phyloP scores from a whole-genome alignment of 1,140 invertebrate species.

The Philaenus spumarius region DNA sequence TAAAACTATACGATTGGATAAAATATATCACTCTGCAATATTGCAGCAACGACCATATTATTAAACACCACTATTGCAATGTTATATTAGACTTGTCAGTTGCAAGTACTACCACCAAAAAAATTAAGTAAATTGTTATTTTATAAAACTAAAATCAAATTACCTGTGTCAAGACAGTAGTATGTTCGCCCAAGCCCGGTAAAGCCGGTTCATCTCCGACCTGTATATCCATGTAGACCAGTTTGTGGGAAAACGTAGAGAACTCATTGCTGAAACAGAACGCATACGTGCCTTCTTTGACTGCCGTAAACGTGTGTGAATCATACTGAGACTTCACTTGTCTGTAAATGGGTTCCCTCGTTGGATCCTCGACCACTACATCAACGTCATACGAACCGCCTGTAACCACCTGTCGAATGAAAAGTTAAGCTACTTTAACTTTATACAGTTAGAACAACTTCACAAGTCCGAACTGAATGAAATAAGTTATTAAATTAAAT shows the following conservation, averaged over 20 bases:
- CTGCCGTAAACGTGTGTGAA: slow-evolving; percentile 77
- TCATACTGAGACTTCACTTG: slow-evolving; percentile 93
- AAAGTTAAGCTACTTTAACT: no score
- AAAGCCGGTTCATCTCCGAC: slow-evolving; percentile 85
- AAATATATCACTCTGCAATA: no score
- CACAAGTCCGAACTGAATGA: no score
- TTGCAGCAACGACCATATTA: no score
- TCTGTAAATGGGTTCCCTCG: slow-evolving; percentile 83
- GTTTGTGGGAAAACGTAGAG: slow-evolving; percentile 98
- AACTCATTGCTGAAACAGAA: slow-evolving; percentile 99
- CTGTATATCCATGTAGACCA: slow-evolving; percentile 98
- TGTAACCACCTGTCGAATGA: slow-evolving; percentile 77
- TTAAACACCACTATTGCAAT: no score
- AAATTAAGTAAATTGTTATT: no score
- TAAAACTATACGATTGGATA: no score
- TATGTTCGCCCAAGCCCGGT: slow-evolving; percentile 80
- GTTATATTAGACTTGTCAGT: no score
- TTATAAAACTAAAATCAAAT: no score
- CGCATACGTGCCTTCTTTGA: slow-evolving; percentile 67
- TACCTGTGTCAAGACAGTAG: slow-evolving; percentile 93
- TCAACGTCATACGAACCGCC: slow-evolving; percentile 99
- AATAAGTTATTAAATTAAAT: no score
- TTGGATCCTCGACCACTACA: slow-evolving; percentile 82
- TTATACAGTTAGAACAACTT: no score
- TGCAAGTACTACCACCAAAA: no score